Evolutionary conservation across 1,140 invertebrate genomes (phyloP), one percentile per base, ranked within the genome.

Genomic region (Drepana arcuata): DNA sequence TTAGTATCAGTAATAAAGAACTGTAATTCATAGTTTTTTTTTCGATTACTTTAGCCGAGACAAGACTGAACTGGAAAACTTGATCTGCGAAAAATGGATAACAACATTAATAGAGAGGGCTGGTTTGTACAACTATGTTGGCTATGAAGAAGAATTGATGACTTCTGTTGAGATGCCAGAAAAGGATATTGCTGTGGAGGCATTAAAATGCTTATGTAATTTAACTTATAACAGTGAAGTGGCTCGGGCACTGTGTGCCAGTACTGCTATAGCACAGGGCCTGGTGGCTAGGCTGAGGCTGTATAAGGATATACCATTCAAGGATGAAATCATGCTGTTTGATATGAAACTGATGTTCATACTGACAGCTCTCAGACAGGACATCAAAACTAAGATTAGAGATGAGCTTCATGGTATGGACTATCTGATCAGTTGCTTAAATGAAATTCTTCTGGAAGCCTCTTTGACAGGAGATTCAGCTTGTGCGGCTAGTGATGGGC

Each of bases 291-390:
- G 93, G 34, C 72, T 97, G n/a, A 86, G 86, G 54, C 88, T 86
- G 11, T 93, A 92, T 51, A 85, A 81, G 45, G 74, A 86, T 34
- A 62, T 79, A 44, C 60, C 72, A 13, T 74, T 85, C 41, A 87
- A 89, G 12, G 82, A 89, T 65, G 88, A 92, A 31, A 85, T 96
- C 12, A 93, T 94, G 83, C 89, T 92, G 54, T 97, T 92, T 84
- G 92, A 97, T 60, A 90, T 96, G 84, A 92, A 94, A 79, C 84
- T 97, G 36, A 72, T 98, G 28, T 98, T 97, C 72, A 84, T 98
- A 15, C 83, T 96, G 23, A 95, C 95, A 15, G 95, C 94, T 9
- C 72, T 96, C 14, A 91, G 90, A 67, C 75, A 87, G 27, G 83
- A 91, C 14, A 87, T 91, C 2, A 91, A 93, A 58, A 83, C 85